Percentiles rank a stretch among this genome's conserved stretches.
Conservation (phyloP, 37 sponge, comb jelly and placozoan species). For the Spongilla lacustris region DNA sequence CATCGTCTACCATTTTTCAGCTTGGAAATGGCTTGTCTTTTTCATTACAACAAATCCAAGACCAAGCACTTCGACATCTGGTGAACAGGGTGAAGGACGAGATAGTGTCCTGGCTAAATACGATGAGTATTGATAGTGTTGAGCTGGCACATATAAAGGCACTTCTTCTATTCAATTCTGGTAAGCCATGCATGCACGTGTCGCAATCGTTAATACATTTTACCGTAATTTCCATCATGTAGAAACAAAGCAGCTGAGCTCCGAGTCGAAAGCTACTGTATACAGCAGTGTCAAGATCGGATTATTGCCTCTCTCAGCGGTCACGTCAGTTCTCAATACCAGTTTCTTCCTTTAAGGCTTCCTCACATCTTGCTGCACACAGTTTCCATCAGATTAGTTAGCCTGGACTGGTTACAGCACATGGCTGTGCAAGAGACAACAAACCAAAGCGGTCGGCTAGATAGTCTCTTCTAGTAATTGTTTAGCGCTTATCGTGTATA, state of each 20-base stretch:
- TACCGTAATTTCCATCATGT: background rate
- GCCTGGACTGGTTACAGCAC: background rate
- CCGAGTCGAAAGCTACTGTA: background rate
- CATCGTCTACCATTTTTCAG: background rate
- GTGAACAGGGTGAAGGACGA: background rate
- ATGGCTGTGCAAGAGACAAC: too few relatives aligned
- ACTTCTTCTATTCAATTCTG: background rate
- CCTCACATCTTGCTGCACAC: background rate
- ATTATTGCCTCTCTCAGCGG: background rate
- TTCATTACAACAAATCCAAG: background rate
- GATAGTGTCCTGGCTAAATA: background rate
- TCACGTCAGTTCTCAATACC: background rate
- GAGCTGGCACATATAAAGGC: background rate
- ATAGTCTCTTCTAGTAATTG: too few relatives aligned
- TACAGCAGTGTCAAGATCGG: background rate
- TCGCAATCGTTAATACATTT: background rate
- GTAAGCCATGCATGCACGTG: background rate
- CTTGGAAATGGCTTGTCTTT: background rate
- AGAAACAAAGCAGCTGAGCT: background rate
- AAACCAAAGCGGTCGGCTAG: too few relatives aligned
- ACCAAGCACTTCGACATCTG: background rate
- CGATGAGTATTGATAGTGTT: background rate
- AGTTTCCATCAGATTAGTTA: background rate
- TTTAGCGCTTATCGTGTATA: too few relatives aligned
- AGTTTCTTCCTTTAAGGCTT: background rate